phyloP scores from a whole-genome alignment of 2,888 invertebrate genomes.

The Drosophila anomalata region DNA sequence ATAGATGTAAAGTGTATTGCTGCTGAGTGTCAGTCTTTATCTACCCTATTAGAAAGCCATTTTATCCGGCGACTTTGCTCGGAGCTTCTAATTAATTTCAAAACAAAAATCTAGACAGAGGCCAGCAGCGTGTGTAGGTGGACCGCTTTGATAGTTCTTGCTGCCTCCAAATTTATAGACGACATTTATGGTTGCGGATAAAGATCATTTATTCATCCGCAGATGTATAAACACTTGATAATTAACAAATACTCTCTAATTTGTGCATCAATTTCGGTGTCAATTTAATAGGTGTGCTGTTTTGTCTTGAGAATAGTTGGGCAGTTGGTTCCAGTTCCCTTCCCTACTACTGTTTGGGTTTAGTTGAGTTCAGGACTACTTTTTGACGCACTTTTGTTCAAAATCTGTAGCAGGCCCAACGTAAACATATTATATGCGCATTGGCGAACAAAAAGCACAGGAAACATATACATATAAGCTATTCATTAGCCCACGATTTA shows the following conservation, averaged over 20 bases:
- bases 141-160: conserved; percentile 15
- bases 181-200: conserved; percentile 16
- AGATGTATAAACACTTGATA: not conserved
- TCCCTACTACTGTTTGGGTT: too few relatives aligned
- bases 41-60: conserved; percentile 5
- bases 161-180: conserved; percentile 27
- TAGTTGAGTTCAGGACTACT: too few relatives aligned
- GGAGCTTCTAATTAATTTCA: conserved; percentile 18
- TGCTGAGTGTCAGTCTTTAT: too few relatives aligned
- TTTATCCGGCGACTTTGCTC: conserved; percentile 43
- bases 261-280: not conserved
- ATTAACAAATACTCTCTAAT: not conserved
- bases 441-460: conserved; percentile 31
- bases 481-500: conserved; percentile 70
- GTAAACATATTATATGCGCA: conserved; percentile 24
- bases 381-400: too few relatives aligned
- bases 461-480: conserved; percentile 54
- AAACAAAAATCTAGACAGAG: conserved; percentile 6
- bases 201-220: not conserved
- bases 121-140: conserved; percentile 22
- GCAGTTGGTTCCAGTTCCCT: too few relatives aligned
- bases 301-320: too few relatives aligned
- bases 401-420: conserved; percentile 1
- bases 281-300: not conserved
- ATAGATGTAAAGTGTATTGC: too few relatives aligned